Conservation (phyloP, 2,888 invertebrate species). For the Xanthia togata region DNA sequence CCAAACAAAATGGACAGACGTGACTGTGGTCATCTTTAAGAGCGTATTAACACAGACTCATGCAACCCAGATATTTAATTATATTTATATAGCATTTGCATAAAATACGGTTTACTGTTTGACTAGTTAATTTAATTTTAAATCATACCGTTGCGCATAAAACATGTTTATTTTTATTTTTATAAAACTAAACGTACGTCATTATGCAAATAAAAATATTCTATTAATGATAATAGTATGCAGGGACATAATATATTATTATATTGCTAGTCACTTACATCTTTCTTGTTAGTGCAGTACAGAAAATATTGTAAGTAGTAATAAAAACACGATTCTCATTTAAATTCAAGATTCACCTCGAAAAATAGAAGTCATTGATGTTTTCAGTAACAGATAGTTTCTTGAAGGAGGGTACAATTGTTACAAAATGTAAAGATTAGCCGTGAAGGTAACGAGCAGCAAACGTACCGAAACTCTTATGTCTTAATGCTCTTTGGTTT, state of each 20-base stretch:
- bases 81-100: slow-evolving; percentile 54
- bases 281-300: slow-evolving; percentile 32
- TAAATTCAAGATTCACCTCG: slow-evolving; percentile 1
- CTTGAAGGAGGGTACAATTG: slow-evolving; percentile 37
- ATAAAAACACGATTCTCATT: background rate
- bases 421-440: slow-evolving; percentile 31
- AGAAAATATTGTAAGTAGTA: slow-evolving; percentile 4
- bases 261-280: slow-evolving; percentile 13
- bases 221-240: slow-evolving; percentile 43
- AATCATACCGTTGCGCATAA: slow-evolving; percentile 19
- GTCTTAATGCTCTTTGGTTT: slow-evolving; percentile 32
- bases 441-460: slow-evolving; percentile 41
- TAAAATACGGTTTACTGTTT: slow-evolving; percentile 45
- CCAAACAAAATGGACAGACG: slow-evolving; percentile 33
- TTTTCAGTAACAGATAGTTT: slow-evolving; percentile 26
- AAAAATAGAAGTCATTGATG: slow-evolving; percentile 1
- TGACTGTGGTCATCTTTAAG: slow-evolving; percentile 20
- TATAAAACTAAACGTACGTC: background rate
- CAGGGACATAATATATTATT: slow-evolving; percentile 27
- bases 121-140: slow-evolving; percentile 51
- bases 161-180: slow-evolving; percentile 20
- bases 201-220: slow-evolving; percentile 26
- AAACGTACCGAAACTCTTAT: slow-evolving; percentile 36
- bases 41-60: slow-evolving; percentile 1
- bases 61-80: slow-evolving; percentile 46